Evolutionary conservation across 37 sponge, comb jelly and placozoan genomes (phyloP), one percentile per base, ranked within the genome.

Genomic region (Theonella swinhoei): DNA sequence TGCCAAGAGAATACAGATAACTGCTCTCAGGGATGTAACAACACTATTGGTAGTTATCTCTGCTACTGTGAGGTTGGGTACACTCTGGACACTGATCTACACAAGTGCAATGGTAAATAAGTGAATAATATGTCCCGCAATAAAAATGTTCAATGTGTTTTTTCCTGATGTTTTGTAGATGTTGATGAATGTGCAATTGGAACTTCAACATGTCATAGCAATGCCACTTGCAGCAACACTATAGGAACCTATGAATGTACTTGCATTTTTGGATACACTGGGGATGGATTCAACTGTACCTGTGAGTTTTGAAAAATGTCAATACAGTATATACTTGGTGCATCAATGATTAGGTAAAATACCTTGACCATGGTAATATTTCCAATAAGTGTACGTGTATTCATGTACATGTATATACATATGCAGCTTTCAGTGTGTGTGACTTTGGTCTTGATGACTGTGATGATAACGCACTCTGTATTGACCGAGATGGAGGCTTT

Each of bases 31-130:
- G 34, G 23, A 4, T 85, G 85, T 70, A 68, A 39, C 36, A 85
- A 85, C 70, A 76, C 76, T 39, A 38, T 77, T 54, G 77, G 77
- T 25, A 35, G 47, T 40, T 76, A 60, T 62, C 29, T 30, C 41
- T 85, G 85, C 59, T 22, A 35, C 34, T 85, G 85, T 60, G 30
- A 26, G 31, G 58, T 0, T 42, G 84, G 84, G 33, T 64, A 47
- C 42, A 11, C n/a, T 19, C 69, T 84, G 36, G 74, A 83, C n/a
- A 20, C 62, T 43, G 61, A 67, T 42, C 32, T 30, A 24, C 28
- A 11, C 30, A 69, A 69, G 11, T 80, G 80, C 70, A 68, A 47
- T 47, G 54, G 54, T 47, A 47, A 17, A 63, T 63, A 78, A 22
- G 24, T 25, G 0, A 71, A 86, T 81, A 72, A 72, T 58, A 28